phyloP scores from a whole-genome alignment of 2,113 vertebrate species.

The Lethenteron camtschaticum region DNA sequence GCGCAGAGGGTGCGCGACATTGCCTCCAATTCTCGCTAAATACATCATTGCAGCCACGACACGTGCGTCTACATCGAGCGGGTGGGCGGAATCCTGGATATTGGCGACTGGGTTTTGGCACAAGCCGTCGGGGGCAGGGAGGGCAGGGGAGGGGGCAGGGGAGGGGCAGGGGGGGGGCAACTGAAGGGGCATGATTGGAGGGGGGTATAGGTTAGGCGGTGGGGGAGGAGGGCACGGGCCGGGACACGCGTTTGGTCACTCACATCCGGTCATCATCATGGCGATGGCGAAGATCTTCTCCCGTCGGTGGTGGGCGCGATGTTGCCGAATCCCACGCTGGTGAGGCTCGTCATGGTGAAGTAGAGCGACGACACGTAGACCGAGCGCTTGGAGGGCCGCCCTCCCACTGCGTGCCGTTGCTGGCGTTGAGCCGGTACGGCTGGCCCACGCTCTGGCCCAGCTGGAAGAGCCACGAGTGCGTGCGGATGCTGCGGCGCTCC shows the following conservation, averaged over 20 bases:
- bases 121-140: too few relatives aligned
- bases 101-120: too few relatives aligned
- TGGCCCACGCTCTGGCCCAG: conserved; percentile 3
- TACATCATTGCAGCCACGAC: too few relatives aligned
- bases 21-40: too few relatives aligned
- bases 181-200: neutral
- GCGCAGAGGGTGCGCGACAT: too few relatives aligned
- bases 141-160: neutral
- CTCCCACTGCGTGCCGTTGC: neutral
- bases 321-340: neutral
- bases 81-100: too few relatives aligned
- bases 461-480: conserved; percentile 1
- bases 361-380: conserved; percentile 2
- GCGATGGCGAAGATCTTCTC: conserved; percentile 5
- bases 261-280: conserved; percentile 4
- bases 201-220: neutral
- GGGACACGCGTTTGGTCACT: neutral
- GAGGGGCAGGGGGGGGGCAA: neutral
- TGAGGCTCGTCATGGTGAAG: conserved; percentile 6
- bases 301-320: conserved; percentile 1
- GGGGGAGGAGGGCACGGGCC: neutral
- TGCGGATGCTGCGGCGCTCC: neutral
- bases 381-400: conserved; percentile 2
- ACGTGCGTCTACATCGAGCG: too few relatives aligned
- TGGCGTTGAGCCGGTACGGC: neutral